Evolutionary conservation across 2,113 vertebrate species (phyloP), one percentile per base, ranked within the genome.

Genomic region (Balaenoptera acutorostrata): DNA sequence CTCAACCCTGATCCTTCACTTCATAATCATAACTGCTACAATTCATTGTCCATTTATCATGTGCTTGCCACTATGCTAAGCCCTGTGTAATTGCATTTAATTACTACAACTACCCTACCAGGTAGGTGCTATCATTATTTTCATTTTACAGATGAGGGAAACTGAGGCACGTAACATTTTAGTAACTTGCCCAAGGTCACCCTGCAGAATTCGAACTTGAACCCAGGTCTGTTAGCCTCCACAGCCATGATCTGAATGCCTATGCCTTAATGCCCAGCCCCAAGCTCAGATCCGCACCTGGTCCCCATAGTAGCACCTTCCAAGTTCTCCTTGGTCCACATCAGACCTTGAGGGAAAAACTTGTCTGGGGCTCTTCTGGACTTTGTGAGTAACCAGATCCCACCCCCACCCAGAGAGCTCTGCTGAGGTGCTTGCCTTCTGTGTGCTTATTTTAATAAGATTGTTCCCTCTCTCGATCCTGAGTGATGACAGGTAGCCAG

Each of bases 381-480:
- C 36, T 83, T 84, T 27, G 41, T 31, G 23, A 77, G 44, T 71
- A 17, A 27, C 59, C 88, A 66, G 29, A 27, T 33, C 44, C 33
- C 12, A 15, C 49, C 71, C 31, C 57, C n/a, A 18, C 18, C 46
- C 11, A 0, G 57, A 88, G 88, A 68, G 41, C 41, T 74, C 94
- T 88, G 71, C 68, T 1, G 12, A 93, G 46, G 63, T 87, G 17
- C 14, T 77, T 59, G 20, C 23, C 81, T 88, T 57, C 81, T 93
- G 36, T 95, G 89, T 90, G 88, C 66, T 93, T 59, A 75, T 87
- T 80, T 96, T 97, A 96, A 93, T 87, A 71, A 89, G 55, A 39
- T 41, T 11, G 0, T 72, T 83, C 94, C 95, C 25, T 68, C 39
- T 66, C 57, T 21, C 0, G 25, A 87, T 29, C 82, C 95, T 82